Evolutionary conservation across 2,113 vertebrate species (phyloP), one percentile per base, ranked within the genome.

Genomic region (Chascanopsetta lugubris): DNA sequence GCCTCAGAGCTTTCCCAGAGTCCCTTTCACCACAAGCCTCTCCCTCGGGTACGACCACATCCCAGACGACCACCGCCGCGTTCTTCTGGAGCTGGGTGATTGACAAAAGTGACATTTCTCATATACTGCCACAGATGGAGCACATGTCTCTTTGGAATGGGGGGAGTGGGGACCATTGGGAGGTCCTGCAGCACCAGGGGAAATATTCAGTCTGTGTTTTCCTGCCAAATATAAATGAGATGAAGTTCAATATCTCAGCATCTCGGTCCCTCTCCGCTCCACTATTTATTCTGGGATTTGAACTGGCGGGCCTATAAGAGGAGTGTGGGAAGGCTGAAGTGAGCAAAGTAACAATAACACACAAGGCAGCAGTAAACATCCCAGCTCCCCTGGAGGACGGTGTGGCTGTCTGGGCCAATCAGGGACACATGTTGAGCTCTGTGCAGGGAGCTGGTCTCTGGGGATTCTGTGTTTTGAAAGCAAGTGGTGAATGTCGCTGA

Each of bases 1-100:
- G 34, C 15, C 13, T 54, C 56, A 25, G 75, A 72, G 55, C 71
- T 82, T 89, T 90, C 90, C 88, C 89, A 91, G 79, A 82, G 69
- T 70, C 78, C 81, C 73, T 80, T 71, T 86, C 80, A 81, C 18
- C 61, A 50, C 75, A 45, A 18, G 8, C 42, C n/a, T 22, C 54
- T 79, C 87, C 64, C 86, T 59, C 25, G 67, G 72, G 77, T 62
- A 73, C 15, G 36, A 89, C 74, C 63, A 21, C 36, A 54, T 80
- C 81, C 63, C 77, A 64, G 45, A 79, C 64, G 75, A 65, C 63
- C 48, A 57, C 21, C 53, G 47, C 64, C 32, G 11, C 64, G 57
- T 18, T 7, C 71, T 7, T 47, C 53, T 61, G 32, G 62, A 67
- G 30, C 47, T 15, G 17, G 34, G 38, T 24, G 20, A 38, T 11